Evolutionary conservation across 2,113 vertebrate species (phyloP), one percentile per base, ranked within the genome.

Genomic region (Aldabrachelys gigantea): DNA sequence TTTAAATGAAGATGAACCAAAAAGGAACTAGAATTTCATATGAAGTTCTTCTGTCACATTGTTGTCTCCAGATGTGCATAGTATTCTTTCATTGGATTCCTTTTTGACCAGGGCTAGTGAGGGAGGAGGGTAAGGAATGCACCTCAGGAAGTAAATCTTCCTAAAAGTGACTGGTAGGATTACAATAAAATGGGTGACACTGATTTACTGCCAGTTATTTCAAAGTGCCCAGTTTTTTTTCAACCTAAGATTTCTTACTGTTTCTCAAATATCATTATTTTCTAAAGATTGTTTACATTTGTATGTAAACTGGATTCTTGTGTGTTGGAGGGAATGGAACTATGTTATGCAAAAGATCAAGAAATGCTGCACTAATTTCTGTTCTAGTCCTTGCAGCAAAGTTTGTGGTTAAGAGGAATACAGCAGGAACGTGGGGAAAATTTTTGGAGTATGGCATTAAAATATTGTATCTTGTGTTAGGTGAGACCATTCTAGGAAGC

Each of bases 161-260:
- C 7, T 95, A 87, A 90, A 95, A 97, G 93, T 96, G 96, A 84
- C 92, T 95, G 65, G 92, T 84, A 92, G 97, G 92, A 93, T 96
- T 97, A 95, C 56, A 5, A 62, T 13, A 94, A 86, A 93, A 86
- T 35, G 87, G 90, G 92, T 96, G 93, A 95, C 96, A 95, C 92
- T 97, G 97, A 94, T 96, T 94, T 96, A 95, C 92, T 94, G 93
- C 95, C 95, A 97, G 93, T 94, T 97, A 95, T 94, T 93, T 84
- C 54, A 65, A 47, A 92, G 93, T 90, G 16, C 80, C 52, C 54
- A 25, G 54, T 9, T 9, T 10, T 69, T 82, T 57, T 85, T 85
- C 19, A 94, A 93, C 92, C 92, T 89, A 92, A 91, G 92, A 93
- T 96, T 89, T 96, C 92, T 5, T 72, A 80, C 80, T 38, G 44